Evolutionary conservation across 2,888 invertebrate species (phyloP).

Genomic region (Frankliniella fusca): DNA sequence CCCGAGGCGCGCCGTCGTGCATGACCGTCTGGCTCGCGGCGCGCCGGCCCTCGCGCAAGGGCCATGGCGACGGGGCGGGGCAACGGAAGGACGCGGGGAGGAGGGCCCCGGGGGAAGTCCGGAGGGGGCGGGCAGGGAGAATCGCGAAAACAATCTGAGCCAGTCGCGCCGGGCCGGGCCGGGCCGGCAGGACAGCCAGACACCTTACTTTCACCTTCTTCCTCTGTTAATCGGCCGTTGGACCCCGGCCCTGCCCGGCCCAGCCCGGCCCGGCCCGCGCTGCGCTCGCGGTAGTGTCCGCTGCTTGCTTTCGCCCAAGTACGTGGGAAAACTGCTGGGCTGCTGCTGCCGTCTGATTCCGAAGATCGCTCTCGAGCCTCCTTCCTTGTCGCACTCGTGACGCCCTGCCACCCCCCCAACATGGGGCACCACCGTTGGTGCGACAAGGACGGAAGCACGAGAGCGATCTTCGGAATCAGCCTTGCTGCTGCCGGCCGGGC

Average conservation of each 20-base stretch:
- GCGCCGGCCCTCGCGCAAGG: too few relatives aligned
- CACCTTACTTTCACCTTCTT: neutral
- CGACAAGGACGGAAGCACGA: too few relatives aligned
- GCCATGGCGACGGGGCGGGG: too few relatives aligned
- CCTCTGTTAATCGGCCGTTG: slow-evolving; percentile 7
- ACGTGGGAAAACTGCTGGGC: neutral
- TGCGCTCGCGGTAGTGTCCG: neutral
- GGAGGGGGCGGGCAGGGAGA: neutral
- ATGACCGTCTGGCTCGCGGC: neutral
- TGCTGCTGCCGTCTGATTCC: too few relatives aligned
- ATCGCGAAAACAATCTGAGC: slow-evolving; percentile 20
- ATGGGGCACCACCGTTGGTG: too few relatives aligned
- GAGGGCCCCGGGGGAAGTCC: neutral
- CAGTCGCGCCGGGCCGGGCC: neutral
- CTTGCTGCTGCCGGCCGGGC: neutral
- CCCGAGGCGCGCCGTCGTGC: neutral
- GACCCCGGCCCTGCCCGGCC: neutral
- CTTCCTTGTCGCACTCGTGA: too few relatives aligned
- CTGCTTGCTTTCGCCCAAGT: slow-evolving; percentile 17
- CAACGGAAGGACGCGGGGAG: too few relatives aligned
- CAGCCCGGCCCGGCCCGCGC: neutral
- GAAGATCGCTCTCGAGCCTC: too few relatives aligned
- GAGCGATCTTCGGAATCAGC: too few relatives aligned
- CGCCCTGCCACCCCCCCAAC: too few relatives aligned
- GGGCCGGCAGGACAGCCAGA: neutral